A percentile compares a stretch with the other conserved stretches of the same genome.
Evolutionary conservation across 2,888 invertebrate genomes (phyloP).

Genomic region (Ophion ventricosus): DNA sequence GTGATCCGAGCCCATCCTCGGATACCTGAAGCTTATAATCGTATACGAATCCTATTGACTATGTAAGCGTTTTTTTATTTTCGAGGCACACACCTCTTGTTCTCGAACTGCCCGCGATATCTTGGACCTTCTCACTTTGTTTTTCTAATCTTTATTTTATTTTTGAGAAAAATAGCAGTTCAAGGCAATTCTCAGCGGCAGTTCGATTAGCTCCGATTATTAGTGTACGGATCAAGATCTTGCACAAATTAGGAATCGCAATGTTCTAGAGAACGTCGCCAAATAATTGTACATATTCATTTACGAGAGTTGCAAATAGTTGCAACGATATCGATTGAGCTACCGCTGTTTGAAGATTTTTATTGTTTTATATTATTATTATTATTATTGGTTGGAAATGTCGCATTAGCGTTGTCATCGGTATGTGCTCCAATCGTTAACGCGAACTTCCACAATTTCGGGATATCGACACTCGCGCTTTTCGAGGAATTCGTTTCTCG

Average conservation of each 20-base stretch:
- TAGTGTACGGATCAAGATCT: conserved; percentile 42
- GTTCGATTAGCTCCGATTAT: conserved; percentile 35
- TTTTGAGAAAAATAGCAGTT: conserved; percentile 14
- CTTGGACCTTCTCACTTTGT: neutral
- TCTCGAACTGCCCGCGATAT: conserved; percentile 29
- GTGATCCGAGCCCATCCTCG: conserved; percentile 33
- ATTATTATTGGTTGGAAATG: conserved; percentile 6
- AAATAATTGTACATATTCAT: conserved; percentile 59
- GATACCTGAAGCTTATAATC: conserved; percentile 62
- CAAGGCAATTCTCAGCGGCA: conserved; percentile 25
- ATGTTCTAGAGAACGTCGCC: conserved; percentile 32
- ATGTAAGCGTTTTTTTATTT: conserved; percentile 49
- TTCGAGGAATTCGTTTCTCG: conserved; percentile 31
- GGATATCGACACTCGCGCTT: conserved; percentile 28
- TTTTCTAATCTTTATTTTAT: neutral
- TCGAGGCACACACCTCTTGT: conserved; percentile 21
- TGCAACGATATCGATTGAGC: conserved; percentile 47
- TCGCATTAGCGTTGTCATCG: conserved; percentile 20
- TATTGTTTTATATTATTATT: conserved; percentile 6
- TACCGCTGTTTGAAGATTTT: conserved; percentile 40
- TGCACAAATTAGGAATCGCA: conserved; percentile 58
- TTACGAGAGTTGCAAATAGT: conserved; percentile 45
- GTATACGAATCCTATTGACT: conserved; percentile 62
- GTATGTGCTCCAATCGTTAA: conserved; percentile 33
- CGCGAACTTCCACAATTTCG: conserved; percentile 31